Base-by-base conservation (phyloP, 92 coral and sea anemone species). In the Zoanthus sansibaricus region DNA sequence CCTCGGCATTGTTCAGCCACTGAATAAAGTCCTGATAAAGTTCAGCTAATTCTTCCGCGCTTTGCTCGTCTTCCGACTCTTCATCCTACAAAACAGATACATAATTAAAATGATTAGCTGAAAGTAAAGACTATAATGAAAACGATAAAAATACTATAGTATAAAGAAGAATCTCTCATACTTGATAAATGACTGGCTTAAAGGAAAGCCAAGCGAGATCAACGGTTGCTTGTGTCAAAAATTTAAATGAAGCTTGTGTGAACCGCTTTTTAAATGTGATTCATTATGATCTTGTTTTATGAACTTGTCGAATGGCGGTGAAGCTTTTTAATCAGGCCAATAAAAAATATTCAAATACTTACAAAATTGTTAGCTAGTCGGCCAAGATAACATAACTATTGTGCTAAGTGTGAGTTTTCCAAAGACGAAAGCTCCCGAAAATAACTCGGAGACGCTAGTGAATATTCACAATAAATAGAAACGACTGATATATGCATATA, bases 1-100 rank as follows among this genome's bases (percentile, higher is more conserved):
- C 87, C 47, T 93, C 95, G 46, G 86, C 88, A 87, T 91, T 91
- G 64, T 71, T 87, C 66, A 94, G 82, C 98, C 98, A 94, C 66
- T 91, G 88, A 68, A 91, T 33, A 31, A 93, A 73, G 64, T 69
- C 89, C 62, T 79, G 75, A 13, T 79, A 64, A 21, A 44, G 46
- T 30, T 80, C 85, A 12, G 59, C 73, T 61, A 80, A 48, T 51
- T 80, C 75, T 64, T 80, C 85, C 16, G 44, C 85, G 16, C 74
- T 10, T 44, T 45, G 58, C 74, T 80, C 85, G 46, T 46, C 61
- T 32, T 62, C 85, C 61, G 85, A 64, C 21, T 66, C 85, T 73
- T 80, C 85, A 80, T 80, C 85, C 85, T 80, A n/a, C 42, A 79
- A 62, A 33, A 67, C 55, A 49, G 55, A 7, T 49, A 49, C 55